Conservation (phyloP, 2,113 vertebrate species). For the Genyomyrus donnyi region DNA sequence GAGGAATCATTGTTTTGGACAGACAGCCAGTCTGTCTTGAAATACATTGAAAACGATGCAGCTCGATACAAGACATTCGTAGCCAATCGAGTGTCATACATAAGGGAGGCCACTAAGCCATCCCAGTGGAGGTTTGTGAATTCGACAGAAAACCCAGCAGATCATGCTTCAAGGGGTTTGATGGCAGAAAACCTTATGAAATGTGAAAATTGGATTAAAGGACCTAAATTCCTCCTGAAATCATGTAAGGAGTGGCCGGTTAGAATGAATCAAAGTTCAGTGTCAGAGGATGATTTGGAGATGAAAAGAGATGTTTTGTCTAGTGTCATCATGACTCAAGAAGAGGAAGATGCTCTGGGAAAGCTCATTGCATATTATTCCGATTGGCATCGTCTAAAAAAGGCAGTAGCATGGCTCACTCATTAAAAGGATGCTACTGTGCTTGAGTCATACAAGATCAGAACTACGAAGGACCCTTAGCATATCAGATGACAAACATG, state of each 20-base stretch:
- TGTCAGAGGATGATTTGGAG: neutral
- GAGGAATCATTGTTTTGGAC: neutral
- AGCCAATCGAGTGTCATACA: neutral
- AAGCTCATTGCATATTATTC: neutral
- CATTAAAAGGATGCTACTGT: no score
- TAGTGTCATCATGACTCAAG: neutral
- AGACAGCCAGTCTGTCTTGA: neutral
- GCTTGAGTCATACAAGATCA: no score
- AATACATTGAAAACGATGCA: neutral
- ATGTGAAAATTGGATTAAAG: neutral
- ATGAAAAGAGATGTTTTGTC: neutral
- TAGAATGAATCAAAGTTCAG: neutral
- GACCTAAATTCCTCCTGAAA: neutral
- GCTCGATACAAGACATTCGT: neutral
- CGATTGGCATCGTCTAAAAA: neutral
- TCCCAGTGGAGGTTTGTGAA: neutral
- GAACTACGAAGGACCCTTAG: no score
- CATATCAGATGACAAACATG: no score
- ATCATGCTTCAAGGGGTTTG: neutral
- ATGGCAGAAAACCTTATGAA: neutral
- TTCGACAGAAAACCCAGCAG: neutral
- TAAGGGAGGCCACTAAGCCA: neutral
- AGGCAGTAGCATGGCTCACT: no score
- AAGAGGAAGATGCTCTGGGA: neutral
- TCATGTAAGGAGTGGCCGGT: neutral